phyloP scores from a whole-genome alignment of 2,113 vertebrate species.

The Crotalus helleri region DNA sequence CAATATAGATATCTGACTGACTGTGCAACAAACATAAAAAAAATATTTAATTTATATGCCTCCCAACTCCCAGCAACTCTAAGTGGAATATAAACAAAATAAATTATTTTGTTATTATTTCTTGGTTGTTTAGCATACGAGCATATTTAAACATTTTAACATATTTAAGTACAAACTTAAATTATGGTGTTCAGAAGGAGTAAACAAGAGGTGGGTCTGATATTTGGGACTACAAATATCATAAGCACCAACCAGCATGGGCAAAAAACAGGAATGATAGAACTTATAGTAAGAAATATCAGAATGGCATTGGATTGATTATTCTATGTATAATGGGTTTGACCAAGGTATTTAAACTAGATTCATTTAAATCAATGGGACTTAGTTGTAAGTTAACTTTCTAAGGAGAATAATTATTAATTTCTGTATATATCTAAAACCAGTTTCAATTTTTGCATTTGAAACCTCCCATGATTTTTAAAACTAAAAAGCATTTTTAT shows the following conservation, averaged over 20 bases:
- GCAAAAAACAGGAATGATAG: not conserved
- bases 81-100: not conserved
- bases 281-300: not conserved
- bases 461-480: not conserved
- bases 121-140: not conserved
- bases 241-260: not conserved
- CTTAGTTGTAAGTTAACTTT: not conserved
- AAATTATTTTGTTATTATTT: not conserved
- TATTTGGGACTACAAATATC: not conserved
- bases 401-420: not conserved
- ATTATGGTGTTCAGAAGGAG: not conserved
- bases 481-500: conserved; percentile 1
- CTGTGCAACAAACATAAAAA: not conserved
- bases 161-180: not conserved
- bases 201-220: not conserved
- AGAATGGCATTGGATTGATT: not conserved
- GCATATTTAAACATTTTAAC: not conserved
- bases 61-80: not conserved
- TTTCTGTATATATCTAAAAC: not conserved
- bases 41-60: not conserved
- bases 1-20: too few relatives aligned
- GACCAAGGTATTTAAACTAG: not conserved
- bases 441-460: not conserved
- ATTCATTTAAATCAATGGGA: not conserved
- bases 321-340: not conserved